Conservation (phyloP, 1,140 invertebrate species). For the Lepidostoma basale region DNA sequence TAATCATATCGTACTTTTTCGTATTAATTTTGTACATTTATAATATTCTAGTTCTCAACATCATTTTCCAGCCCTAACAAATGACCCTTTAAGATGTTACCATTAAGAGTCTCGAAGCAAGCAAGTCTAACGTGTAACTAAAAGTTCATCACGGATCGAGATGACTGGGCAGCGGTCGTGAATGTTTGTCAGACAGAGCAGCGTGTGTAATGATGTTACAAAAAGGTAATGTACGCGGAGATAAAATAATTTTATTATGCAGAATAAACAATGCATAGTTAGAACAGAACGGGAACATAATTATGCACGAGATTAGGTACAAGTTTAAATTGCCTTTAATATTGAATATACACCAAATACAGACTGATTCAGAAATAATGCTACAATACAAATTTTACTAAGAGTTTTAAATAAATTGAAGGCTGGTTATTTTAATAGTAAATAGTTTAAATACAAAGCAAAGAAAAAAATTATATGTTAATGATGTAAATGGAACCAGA, state of each 20-base stretch:
- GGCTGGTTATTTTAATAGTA: neutral
- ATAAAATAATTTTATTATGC: slow-evolving; percentile 28
- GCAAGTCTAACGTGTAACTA: neutral
- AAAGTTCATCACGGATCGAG: neutral
- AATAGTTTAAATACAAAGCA: neutral
- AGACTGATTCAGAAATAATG: neutral
- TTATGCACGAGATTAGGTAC: slow-evolving; percentile 27
- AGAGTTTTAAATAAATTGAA: neutral
- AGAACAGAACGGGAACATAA: slow-evolving; percentile 28
- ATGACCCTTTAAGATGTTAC: neutral
- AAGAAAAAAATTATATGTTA: no score
- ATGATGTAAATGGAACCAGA: no score
- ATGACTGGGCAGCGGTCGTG: neutral
- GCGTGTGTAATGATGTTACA: slow-evolving; percentile 14
- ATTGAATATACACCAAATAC: neutral
- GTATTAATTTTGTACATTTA: no score
- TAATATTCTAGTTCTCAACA: no score
- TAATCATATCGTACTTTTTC: no score
- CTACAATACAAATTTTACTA: neutral
- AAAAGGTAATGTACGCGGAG: slow-evolving; percentile 15
- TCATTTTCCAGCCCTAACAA: no score
- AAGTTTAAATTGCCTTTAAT: slow-evolving; percentile 23
- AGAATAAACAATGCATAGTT: slow-evolving; percentile 29
- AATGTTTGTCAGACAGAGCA: slow-evolving; percentile 6
- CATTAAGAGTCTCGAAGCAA: neutral